Base-by-base conservation (phyloP, 92 coral and sea anemone genomes). In the Pocillopora meandrina region DNA sequence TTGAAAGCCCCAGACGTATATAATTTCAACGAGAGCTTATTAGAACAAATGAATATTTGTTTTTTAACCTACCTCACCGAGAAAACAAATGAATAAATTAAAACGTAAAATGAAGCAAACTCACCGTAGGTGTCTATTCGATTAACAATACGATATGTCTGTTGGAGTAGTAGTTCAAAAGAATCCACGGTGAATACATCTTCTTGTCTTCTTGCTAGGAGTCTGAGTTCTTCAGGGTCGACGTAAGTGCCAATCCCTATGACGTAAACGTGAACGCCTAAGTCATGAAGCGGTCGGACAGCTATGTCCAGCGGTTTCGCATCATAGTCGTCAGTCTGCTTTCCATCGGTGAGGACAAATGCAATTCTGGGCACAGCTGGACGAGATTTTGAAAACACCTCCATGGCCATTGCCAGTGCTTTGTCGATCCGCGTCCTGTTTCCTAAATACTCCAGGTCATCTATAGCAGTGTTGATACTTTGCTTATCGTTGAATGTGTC, bases 311-410 rank as follows among this genome's bases (percentile, higher is more conserved):
- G 86, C 69, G 92, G 95, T 76, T 83, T 92, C 36, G 92, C 92
- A 13, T 94, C 99, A 56, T 69, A 87, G 12, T 92, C 95, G n/a
- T 81, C 72, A 5, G 97, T 94, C 55, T 92, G 93, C 75, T 86
- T 89, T 57, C 98, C 95, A 69, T 86, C 98, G 31, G 99, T 90
- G 49, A 96, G 89, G 5, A 96, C 84, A 78, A 96, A 83, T 10
- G 92, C 94, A 63, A 96, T 87, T 62, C 96, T 90, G 1, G 96
- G 99, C 1, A 93, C 98, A 9, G 98, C 90, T 9, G 95, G 95
- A 56, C 99, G 91, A 6, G 97, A 90, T 31, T 87, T 72, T 10
- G 91, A 84, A 49, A 95, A 92, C 18, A 96, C 95, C 11, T 63
- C 65, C 60, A 71, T 68, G 12, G 95, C 95, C 23, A 92, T 61